Evolutionary conservation across 2,797 vertebrate species (phyloP).

Genomic region (Esox masquinongy): DNA sequence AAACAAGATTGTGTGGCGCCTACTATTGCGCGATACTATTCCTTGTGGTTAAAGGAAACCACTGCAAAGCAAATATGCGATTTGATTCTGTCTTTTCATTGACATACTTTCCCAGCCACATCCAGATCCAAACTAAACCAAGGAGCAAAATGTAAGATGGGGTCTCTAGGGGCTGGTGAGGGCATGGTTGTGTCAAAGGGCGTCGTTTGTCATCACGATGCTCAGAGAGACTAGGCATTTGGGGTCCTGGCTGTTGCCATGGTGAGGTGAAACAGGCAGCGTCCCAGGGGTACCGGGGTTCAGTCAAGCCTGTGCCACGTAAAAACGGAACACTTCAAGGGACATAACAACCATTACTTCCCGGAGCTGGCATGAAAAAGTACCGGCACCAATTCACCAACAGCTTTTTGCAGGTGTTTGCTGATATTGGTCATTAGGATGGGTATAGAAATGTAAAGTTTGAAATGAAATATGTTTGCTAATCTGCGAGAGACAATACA

Average conservation of each 20-base stretch:
- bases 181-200: not conserved
- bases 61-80: not conserved
- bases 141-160: not conserved
- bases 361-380: too few relatives aligned
- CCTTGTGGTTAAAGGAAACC: not conserved
- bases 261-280: slow-evolving; percentile 42
- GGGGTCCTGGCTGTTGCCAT: slow-evolving; percentile 46
- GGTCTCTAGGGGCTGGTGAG: too few relatives aligned
- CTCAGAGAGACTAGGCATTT: not conserved
- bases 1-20: not conserved
- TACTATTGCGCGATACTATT: too few relatives aligned
- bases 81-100: not conserved
- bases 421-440: too few relatives aligned
- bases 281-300: slow-evolving; percentile 30
- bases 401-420: too few relatives aligned
- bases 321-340: not conserved
- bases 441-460: too few relatives aligned
- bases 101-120: not conserved
- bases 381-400: too few relatives aligned
- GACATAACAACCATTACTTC: not conserved
- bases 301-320: slow-evolving; percentile 44
- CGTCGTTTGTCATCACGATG: too few relatives aligned
- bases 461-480: too few relatives aligned
- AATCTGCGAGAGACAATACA: too few relatives aligned
- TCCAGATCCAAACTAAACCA: not conserved